A percentile compares a stretch with the other conserved stretches of the same genome.
Conservation (phyloP, 2,113 vertebrate species). For the Promerops cafer region DNA sequence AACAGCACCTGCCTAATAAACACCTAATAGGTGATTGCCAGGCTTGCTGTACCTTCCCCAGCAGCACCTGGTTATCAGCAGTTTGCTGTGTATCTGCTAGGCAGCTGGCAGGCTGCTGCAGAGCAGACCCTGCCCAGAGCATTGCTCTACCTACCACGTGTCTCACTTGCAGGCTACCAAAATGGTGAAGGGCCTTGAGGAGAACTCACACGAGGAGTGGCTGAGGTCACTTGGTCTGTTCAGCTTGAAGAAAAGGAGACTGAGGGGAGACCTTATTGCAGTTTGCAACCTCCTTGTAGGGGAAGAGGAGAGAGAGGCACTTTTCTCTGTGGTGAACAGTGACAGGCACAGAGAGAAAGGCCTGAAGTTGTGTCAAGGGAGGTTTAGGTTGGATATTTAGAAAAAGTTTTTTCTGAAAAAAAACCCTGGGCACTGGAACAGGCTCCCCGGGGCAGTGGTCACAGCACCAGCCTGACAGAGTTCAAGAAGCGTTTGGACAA, state of each 20-base stretch:
- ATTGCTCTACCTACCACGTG: fast-evolving
- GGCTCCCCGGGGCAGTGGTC: neutral
- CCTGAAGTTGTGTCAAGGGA: neutral
- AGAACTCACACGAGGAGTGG: no score
- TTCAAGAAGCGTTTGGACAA: neutral
- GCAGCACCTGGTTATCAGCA: neutral
- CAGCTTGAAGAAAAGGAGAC: neutral
- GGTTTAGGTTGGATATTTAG: neutral
- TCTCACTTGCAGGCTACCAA: neutral
- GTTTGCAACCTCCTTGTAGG: neutral
- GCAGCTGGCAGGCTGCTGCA: neutral
- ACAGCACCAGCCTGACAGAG: fast-evolving
- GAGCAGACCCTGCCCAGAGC: neutral
- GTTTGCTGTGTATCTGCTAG: neutral
- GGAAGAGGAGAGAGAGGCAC: neutral
- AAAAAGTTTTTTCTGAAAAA: no score
- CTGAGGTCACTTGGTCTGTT: neutral
- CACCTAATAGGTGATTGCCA: neutral
- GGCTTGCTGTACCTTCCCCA: neutral
- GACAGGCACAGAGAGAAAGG: neutral
- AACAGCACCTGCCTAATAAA: neutral
- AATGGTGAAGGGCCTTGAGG: neutral
- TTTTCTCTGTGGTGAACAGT: neutral
- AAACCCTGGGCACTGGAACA: neutral
- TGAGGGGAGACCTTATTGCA: neutral